Evolutionary conservation across 2,113 vertebrate genomes (phyloP), one percentile per base, ranked within the genome.

Genomic region (Nerophis lumbriciformis): DNA sequence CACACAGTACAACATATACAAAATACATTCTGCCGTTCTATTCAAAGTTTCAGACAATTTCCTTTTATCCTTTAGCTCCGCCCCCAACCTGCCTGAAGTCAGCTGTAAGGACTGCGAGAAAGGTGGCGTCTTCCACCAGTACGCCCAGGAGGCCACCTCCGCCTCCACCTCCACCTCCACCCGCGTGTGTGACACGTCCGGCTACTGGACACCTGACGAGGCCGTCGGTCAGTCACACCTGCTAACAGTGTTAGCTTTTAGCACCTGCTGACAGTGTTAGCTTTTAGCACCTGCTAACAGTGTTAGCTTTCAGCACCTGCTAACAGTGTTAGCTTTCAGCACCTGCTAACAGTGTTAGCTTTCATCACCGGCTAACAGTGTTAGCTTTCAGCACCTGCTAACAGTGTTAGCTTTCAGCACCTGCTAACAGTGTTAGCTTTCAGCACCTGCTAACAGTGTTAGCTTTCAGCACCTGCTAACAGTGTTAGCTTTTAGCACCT

Each of bases 201-300:
- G 94, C 42, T 98, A 98, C 87, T 99, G 97, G 97, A 95, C 94
- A 5, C 97, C 97, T 0, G 95, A 98, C 57, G 97, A 98, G 74
- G 96, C 96, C 60, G 89, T 94, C 55, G 97, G 97, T 99, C 82
- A 90, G 87, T 70, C 28, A 37, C n/a, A 61, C 11, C 37, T 12
- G 7, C 13, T 42, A 0, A 50, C 8, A 59, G 19, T 52, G 19
- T 57, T 15, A 50, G 5, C 35, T 6, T 48, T 9, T 28, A 28
- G 28, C 28, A 28, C 3, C 28, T 28, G 16, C 9, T 10, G 8
- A 35, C 51, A 53, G 51, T 53, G 8, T 35, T 28, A 2, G 28
- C 28, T 28, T 28, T 28, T 4, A 28, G 28, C 28, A 28, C 28
- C 28, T 28, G 28, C 28, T 28, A 28, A 28, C 2, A 28, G 28